Percentiles rank a stretch among this genome's conserved stretches.
phyloP scores from a whole-genome alignment of 2,113 vertebrate genomes.

The Petroica traversi region DNA sequence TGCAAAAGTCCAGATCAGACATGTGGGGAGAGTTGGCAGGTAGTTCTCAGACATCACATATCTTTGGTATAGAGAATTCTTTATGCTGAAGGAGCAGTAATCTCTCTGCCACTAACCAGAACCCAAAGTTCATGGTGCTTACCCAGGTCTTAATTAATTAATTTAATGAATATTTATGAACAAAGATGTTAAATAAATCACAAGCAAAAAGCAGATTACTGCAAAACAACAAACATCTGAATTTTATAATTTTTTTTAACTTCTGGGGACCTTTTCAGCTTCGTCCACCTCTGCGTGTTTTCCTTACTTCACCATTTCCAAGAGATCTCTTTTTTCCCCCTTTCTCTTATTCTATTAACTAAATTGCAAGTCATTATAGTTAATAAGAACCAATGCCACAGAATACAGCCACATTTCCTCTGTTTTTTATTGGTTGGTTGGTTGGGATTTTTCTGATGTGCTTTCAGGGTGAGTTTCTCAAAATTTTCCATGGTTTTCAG shows the following conservation, averaged over 20 bases:
- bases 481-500: background rate
- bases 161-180: background rate
- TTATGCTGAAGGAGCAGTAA: background rate
- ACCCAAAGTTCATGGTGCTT: rapidly evolving
- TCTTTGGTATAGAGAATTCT: background rate
- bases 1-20: background rate
- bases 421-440: too few relatives aligned
- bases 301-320: background rate
- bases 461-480: background rate
- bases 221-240: background rate
- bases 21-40: background rate
- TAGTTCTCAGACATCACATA: background rate
- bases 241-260: background rate
- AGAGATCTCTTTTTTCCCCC: background rate
- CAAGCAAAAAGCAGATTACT: background rate
- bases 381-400: rapidly evolving
- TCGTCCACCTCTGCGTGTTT: background rate
- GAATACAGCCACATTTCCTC: background rate
- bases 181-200: background rate
- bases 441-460: background rate
- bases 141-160: background rate
- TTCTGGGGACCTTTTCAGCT: background rate
- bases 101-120: background rate
- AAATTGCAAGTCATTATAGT: background rate
- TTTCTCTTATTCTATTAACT: background rate